A percentile compares a stretch with the other conserved stretches of the same genome.
phyloP scores from a whole-genome alignment of 2,113 vertebrate genomes.

The Spea bombifrons region DNA sequence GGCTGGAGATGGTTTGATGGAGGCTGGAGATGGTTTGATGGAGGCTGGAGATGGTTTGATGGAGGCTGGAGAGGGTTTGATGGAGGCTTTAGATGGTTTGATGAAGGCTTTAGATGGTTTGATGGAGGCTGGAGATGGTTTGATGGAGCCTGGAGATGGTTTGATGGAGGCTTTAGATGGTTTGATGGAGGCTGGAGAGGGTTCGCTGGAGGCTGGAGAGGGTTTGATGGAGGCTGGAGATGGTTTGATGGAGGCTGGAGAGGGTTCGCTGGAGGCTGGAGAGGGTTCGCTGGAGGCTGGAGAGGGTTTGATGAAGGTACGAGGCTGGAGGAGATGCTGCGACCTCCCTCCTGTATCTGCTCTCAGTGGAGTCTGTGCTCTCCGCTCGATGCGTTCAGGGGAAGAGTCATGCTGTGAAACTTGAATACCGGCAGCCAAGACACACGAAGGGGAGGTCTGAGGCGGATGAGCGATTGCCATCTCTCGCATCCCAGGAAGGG shows the following conservation, averaged over 20 bases:
- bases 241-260: not conserved
- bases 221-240: not conserved
- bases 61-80: too few species aligned
- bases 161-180: too few species aligned
- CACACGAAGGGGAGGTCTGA: not conserved
- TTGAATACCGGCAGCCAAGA: not conserved
- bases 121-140: not conserved
- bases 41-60: not conserved
- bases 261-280: not conserved
- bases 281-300: not conserved
- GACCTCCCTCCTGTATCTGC: not conserved
- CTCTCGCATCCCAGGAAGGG: constrained; percentile 11
- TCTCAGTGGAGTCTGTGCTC: not conserved
- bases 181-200: too few species aligned
- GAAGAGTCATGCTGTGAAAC: constrained; percentile 14
- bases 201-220: not conserved
- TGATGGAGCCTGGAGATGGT: not conserved
- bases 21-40: not conserved
- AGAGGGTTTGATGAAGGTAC: not conserved
- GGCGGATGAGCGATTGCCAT: constrained; percentile 16
- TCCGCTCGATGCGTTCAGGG: not conserved
- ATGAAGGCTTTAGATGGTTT: not conserved
- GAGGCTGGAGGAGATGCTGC: not conserved
- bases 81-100: not conserved
- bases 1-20: not conserved